Evolutionary conservation across 2,113 vertebrate species (phyloP).

Genomic region (Chaenocephalus aceratus): DNA sequence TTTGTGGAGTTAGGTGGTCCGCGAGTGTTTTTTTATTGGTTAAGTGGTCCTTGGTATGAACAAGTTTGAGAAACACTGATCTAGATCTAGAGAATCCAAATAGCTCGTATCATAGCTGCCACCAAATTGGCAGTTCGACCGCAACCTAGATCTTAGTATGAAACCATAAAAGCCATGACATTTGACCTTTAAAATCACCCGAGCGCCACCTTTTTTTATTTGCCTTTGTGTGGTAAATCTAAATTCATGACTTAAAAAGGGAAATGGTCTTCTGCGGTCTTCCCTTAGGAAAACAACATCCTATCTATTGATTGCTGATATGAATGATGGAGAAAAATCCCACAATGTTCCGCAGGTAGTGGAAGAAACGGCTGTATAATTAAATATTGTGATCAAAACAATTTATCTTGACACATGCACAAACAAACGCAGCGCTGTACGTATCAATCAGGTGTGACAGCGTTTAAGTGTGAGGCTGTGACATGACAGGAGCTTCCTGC

Average conservation of each 20-base stretch:
- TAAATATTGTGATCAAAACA: conserved; percentile 15
- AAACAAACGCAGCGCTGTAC: conserved; percentile 41
- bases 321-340: not conserved
- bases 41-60: no score
- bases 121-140: no score
- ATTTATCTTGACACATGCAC: conserved; percentile 18
- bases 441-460: conserved; percentile 87
- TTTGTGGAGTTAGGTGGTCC: no score
- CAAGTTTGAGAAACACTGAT: no score
- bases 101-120: no score
- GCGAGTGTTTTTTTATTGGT: no score
- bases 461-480: conserved; percentile 84
- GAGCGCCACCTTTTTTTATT: not conserved
- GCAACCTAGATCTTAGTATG: not conserved
- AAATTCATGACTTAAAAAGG: conserved; percentile 17
- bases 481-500: conserved; percentile 82
- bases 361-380: not conserved
- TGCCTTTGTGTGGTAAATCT: not conserved
- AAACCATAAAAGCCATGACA: not conserved
- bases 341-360: not conserved
- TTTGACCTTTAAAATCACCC: conserved; percentile 26
- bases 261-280: not conserved
- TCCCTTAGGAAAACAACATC: conserved; percentile 1
- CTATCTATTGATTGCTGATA: conserved; percentile 8
- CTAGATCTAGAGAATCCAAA: no score